phyloP scores from a whole-genome alignment of 2,888 invertebrate genomes.

The Isoperla grammatica region DNA sequence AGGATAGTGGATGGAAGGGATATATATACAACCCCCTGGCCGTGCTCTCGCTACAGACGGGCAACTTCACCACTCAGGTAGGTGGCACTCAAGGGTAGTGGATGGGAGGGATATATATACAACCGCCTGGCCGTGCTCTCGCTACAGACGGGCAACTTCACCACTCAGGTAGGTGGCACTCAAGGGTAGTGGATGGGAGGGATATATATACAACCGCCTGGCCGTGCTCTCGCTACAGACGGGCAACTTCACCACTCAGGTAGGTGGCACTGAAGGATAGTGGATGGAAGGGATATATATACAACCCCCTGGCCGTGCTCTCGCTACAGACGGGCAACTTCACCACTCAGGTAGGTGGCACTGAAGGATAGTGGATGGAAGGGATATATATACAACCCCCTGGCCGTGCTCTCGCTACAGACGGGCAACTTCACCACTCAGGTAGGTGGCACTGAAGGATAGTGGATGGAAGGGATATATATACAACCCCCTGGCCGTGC shows the following conservation, averaged over 20 bases:
- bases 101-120: too few species aligned
- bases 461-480: too few species aligned
- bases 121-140: constrained; percentile 54
- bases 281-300: too few species aligned
- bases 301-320: constrained; percentile 52
- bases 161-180: constrained; percentile 47
- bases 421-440: constrained; percentile 50
- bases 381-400: constrained; percentile 52
- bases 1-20: too few species aligned
- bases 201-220: constrained; percentile 54
- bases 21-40: constrained; percentile 54
- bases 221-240: constrained; percentile 53
- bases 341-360: constrained; percentile 47
- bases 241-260: constrained; percentile 49
- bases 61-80: constrained; percentile 49
- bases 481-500: constrained; percentile 50
- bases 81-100: too few species aligned
- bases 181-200: too few species aligned
- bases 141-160: constrained; percentile 50
- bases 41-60: constrained; percentile 53
- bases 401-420: constrained; percentile 53
- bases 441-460: too few species aligned
- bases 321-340: constrained; percentile 52
- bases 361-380: too few species aligned
- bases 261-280: too few species aligned